Evolutionary conservation across 2,888 invertebrate species (phyloP).

Genomic region (Eubasilissa splendida): DNA sequence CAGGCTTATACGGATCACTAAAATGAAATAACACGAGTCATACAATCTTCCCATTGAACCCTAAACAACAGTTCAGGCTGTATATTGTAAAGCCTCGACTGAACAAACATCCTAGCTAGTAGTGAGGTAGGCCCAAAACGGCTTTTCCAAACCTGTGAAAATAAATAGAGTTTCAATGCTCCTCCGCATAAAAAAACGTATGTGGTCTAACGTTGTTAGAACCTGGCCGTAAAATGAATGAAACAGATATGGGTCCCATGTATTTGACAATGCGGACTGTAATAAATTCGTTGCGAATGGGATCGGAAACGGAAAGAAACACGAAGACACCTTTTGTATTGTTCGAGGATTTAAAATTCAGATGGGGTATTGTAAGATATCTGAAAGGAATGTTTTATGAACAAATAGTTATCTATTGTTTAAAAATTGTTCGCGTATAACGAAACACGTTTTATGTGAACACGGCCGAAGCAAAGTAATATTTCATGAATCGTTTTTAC

Average conservation of each 20-base stretch:
- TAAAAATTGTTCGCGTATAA: conserved; percentile 15
- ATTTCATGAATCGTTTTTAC: no score
- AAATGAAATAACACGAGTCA: not conserved
- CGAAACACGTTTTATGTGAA: no score
- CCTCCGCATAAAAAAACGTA: conserved; percentile 18
- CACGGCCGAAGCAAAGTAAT: no score
- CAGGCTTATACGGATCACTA: not conserved
- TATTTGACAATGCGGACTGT: conserved; percentile 35
- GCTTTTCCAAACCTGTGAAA: conserved; percentile 18
- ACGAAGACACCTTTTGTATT: conserved; percentile 34
- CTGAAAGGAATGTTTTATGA: conserved; percentile 16
- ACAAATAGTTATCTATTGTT: conserved; percentile 17
- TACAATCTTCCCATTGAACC: conserved; percentile 2
- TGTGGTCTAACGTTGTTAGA: conserved; percentile 13
- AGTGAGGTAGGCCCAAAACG: not conserved
- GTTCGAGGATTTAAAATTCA: conserved; percentile 28
- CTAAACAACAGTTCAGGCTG: not conserved
- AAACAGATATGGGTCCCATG: conserved; percentile 30
- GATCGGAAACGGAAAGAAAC: conserved; percentile 19
- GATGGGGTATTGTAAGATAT: conserved; percentile 16
- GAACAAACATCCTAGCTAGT: conserved; percentile 4
- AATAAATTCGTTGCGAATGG: conserved; percentile 22
- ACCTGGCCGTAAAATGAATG: conserved; percentile 32
- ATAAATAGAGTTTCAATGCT: conserved; percentile 28
- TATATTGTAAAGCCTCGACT: not conserved